Percentiles rank a stretch among this genome's conserved stretches.
phyloP scores from a whole-genome alignment of 2,113 vertebrate genomes.

The Lamprologus callipterus region DNA sequence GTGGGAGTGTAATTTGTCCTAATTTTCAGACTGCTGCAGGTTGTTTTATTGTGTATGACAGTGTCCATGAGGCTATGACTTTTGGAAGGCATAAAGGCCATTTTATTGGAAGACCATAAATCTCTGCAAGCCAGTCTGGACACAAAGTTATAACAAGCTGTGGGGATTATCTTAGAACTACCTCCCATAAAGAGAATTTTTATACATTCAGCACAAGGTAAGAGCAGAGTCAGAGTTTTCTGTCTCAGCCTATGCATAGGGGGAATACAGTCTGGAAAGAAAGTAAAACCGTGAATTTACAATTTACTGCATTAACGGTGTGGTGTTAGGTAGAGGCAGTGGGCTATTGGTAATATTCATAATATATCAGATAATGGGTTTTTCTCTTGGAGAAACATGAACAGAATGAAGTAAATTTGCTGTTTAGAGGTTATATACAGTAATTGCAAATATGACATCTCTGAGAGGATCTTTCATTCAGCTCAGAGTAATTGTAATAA shows the following conservation, averaged over 20 bases:
- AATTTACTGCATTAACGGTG: neutral
- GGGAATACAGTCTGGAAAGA: neutral
- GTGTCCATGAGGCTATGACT: conserved; percentile 36
- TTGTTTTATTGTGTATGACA: conserved; percentile 55
- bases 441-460: neutral
- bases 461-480: neutral
- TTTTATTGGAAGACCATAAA: conserved; percentile 46
- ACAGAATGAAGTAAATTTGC: neutral
- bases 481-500: neutral
- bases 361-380: neutral
- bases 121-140: conserved; percentile 27
- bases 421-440: neutral
- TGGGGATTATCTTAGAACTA: conserved; percentile 6
- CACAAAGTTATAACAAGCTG: conserved; percentile 20
- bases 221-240: neutral
- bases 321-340: neutral
- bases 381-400: neutral
- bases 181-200: neutral
- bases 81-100: conserved; percentile 36
- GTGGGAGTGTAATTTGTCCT: conserved; percentile 27
- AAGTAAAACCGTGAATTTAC: neutral
- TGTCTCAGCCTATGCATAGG: neutral
- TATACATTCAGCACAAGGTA: conserved; percentile 25
- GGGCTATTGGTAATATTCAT: neutral
- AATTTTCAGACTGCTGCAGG: conserved; percentile 27